Base-by-base conservation (phyloP, 2,888 invertebrate species). In the Tetrapedia diversipes region DNA sequence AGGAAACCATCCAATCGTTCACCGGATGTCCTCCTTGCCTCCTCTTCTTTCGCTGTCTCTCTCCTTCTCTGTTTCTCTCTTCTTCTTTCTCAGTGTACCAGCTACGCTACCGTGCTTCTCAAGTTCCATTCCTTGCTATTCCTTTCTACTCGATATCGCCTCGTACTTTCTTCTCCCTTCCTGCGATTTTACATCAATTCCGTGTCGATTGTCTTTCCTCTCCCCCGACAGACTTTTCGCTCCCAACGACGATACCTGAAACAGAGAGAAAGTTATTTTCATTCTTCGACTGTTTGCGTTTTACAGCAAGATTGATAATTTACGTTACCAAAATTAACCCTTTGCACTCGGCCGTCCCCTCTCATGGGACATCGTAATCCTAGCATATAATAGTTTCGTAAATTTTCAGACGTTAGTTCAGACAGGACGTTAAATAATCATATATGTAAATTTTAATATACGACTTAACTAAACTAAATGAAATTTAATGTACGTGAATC, bases 1-100 rank as follows among this genome's bases (percentile, higher is more conserved):
- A 91, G 90, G 90, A 90, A 90, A 90, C 90, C 89, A 90, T 88
- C 90, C 90, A 91, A 91, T 91, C 90, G 89, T 89, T 89, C 86
- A 85, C 90, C 90, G 90, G 90, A 90, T 89, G 89, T 89, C 90
- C 89, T 89, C 87, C 84, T 84, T 73, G 79, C 80, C 83, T 77
- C 76, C 69, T 76, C 79, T 71, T 73, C 70, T 27, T 61, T 72
- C 68, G 74, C 79, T 66, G 75, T 66, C 57, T 63, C 74, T 57
- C 54, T 34, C 61, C 51, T 59, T 60, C 69, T 69, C 70, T 75
- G 64, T 61, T 68, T 72, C 68, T 67, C 67, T 76, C 64, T 59
- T 65, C 61, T 60, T 77, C 82, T 80, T 72, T 65, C 72, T 77
- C 74, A 47, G 65, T 60, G 68, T 61, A n/a, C 29, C 64, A 6